Evolutionary conservation across 2,888 invertebrate species (phyloP), one percentile per base, ranked within the genome.

Genomic region (Mylabris sibirica): DNA sequence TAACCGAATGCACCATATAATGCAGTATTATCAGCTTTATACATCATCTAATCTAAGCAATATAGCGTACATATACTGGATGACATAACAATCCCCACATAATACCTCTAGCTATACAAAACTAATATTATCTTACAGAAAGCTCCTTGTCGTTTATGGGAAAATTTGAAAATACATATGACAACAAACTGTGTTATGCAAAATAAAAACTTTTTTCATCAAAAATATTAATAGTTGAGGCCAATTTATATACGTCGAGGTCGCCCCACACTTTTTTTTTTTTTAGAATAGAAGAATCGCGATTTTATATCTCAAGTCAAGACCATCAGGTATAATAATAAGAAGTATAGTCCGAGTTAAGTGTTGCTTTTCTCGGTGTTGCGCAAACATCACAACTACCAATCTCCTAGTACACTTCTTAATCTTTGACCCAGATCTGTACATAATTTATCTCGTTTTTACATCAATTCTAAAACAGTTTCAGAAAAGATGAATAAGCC

Each of bases 391-490:
- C 66, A 59, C 65, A 63, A 57, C 57, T 64, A 64, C 67, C 67
- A 62, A 70, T 70, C 67, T 66, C 67, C 30, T 30, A 30, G 17
- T 14, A 57, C 14, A n/a, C 17, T 30, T 14, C 24, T 12, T 68
- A 65, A 74, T 74, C 74, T 72, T 14, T 73, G 74, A 73, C 74
- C 74, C 63, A 74, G 72, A 74, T 74, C 74, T 74, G 11, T 17
- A 66, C 60, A 68, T 72, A 72, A 74, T 72, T 73, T 73, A 74
- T 74, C 74, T 72, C 49, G 67, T 62, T 65, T 64, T 69, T 71
- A 67, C 69, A 68, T 68, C 69, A 64, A 30, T 69, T 63, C 63
- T 66, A 72, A 69, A 74, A 72, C 72, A 69, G 70, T 70, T 66
- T 70, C 66, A 41, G 14, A 6, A 57, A 63, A 72, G 69, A 72